Evolutionary conservation across 2,888 invertebrate genomes (phyloP), one percentile per base, ranked within the genome.

Genomic region (Agrenia bidenticulata): DNA sequence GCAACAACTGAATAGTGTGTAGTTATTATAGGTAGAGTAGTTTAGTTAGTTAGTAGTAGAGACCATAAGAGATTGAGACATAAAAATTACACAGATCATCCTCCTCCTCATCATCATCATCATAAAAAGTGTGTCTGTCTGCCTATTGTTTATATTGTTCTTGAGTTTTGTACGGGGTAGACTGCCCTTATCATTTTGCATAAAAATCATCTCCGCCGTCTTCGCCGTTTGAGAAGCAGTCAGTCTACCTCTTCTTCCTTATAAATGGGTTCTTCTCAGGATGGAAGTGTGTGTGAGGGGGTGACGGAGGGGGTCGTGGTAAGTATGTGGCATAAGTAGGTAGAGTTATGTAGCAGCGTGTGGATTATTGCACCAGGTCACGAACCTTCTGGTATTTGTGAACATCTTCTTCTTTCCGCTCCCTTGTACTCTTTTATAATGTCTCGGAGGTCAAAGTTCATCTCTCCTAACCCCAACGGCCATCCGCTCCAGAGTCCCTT

Each of bases 281-380:
- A 32, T 32, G 21, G 49, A 51, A 26, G 45, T 50, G 15, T 37
- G 24, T 37, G 13, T 4, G 4, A 17, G 9, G 7, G 23, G 21
- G 9, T 23, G 21, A 4, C 23, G 9, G 13, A 7, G n/a, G n/a
- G n/a, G n/a, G n/a, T n/a, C n/a, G n/a, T n/a, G n/a, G 21, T 60
- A 51, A 26, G 45, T 50, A 19, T 37, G 24, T 37, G 13, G 7
- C 15, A 17, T 51, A 23, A 51, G 21, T 51, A 51, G 21, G 2
- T 51, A 23, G 13, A 7, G n/a, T n/a, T n/a, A n/a, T n/a, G n/a
- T n/a, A n/a, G n/a, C 23, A 23, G 24, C 24, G 51, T 51, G 23
- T 21, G 55, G 61, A 66, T 72, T 76, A 76, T 76, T 76, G 75
- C 75, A 76, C 75, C 75, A 73, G 70, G 65, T 74, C 73, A 73